Percentiles rank a stretch among this genome's conserved stretches.
Conservation (phyloP, 1,140 invertebrate genomes). For the Ectropis grisescens region DNA sequence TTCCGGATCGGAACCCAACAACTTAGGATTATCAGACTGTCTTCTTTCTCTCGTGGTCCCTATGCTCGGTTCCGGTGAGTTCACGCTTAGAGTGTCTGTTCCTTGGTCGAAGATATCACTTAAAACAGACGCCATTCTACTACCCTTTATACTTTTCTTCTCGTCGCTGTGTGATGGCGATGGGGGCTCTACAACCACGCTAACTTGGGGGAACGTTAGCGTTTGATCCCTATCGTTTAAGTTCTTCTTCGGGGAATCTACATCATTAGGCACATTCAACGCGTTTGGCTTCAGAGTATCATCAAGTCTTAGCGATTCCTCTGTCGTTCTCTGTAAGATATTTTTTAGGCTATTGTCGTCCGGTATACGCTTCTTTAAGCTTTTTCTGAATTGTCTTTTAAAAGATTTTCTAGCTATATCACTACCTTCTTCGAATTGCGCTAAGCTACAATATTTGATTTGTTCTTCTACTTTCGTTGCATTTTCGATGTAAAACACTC, state of each 20-base stretch:
- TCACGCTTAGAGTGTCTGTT: constrained; percentile 48
- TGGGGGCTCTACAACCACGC: constrained; percentile 79
- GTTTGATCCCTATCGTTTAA: constrained; percentile 9
- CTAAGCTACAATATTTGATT: constrained; percentile 79
- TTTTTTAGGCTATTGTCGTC: constrained; percentile 41
- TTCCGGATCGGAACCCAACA: constrained; percentile 70
- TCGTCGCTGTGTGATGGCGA: constrained; percentile 73
- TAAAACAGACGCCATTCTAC: constrained; percentile 55
- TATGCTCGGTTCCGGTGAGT: constrained; percentile 52
- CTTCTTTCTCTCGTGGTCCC: constrained; percentile 52
- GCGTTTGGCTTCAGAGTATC: constrained; percentile 23
- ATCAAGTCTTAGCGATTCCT: constrained; percentile 25
- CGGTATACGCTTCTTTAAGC: constrained; percentile 42
- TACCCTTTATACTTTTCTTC: constrained; percentile 54
- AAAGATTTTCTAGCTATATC: constrained; percentile 84
- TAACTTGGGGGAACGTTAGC: constrained; percentile 72
- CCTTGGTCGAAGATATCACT: constrained; percentile 60
- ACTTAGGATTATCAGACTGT: constrained; percentile 73
- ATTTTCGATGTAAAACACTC: constrained; percentile 75
- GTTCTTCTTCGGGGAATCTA: constrained; percentile 5
- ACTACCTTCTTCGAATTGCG: constrained; percentile 83
- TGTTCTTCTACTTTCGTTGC: constrained; percentile 70
- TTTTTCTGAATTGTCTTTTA: constrained; percentile 69
- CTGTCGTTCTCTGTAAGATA: constrained; percentile 40
- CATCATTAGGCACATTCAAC: neutral